These are phyloP conservation scores for Alethe diademata DNA, from an alignment of 2,113 vertebrate genomes.

Conservation along the genomic window DNA sequence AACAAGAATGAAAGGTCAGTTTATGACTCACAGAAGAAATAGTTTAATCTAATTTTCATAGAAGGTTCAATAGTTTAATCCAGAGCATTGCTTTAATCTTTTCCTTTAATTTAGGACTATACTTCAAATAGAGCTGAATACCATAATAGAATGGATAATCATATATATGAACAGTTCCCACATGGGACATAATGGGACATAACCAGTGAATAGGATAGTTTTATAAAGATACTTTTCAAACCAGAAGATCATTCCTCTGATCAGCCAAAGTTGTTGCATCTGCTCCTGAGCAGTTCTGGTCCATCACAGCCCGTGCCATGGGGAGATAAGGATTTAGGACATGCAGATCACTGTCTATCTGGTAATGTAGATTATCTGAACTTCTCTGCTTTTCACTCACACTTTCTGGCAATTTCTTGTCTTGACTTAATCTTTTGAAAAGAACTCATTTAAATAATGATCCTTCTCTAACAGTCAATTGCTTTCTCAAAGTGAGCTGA, in stretches of 20 bases:
- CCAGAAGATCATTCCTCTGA: not conserved
- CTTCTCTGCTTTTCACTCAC: not conserved
- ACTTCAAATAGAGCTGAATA: not conserved
- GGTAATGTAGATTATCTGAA: not conserved
- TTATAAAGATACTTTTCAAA: not conserved
- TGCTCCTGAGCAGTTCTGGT: not conserved
- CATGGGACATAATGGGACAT: not conserved
- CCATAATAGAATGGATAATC: not conserved
- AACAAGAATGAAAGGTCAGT: not conserved
- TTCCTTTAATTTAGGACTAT: not conserved
- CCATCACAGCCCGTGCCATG: not conserved
- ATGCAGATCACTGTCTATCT: not conserved
- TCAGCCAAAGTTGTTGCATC: not conserved
- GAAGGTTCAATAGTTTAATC: not conserved
- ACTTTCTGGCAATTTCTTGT: conserved; percentile 35
- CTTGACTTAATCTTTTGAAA: conserved; percentile 43
- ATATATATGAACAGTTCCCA: not conserved
- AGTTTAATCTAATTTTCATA: not conserved
- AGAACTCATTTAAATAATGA: conserved; percentile 55
- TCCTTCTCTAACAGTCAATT: conserved; percentile 19
- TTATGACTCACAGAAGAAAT: not conserved
- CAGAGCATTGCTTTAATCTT: not conserved
- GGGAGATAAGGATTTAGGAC: not conserved
- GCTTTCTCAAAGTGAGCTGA: conserved; percentile 27
- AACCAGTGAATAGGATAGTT: not conserved